Percentiles rank a stretch among this genome's conserved stretches.
Conservation (phyloP, 2,797 vertebrate species). For the Aratinga solstitialis region DNA sequence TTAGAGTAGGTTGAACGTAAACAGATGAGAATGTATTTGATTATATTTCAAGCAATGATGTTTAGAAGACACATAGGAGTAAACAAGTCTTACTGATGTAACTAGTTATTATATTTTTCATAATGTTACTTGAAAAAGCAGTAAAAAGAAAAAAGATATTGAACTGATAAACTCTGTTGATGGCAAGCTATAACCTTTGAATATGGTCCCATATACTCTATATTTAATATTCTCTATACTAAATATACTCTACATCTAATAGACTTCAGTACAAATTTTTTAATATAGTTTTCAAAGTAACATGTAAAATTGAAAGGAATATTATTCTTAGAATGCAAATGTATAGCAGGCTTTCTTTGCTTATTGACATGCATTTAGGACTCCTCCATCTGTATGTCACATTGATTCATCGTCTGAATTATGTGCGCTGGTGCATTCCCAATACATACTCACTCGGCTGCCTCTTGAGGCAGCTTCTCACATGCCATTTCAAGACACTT, state of each 20-base stretch:
- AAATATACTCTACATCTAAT: neutral
- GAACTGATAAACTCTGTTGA: neutral
- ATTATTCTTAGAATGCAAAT: neutral
- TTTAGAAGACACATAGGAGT: neutral
- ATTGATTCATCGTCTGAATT: neutral
- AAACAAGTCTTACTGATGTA: neutral
- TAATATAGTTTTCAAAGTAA: neutral
- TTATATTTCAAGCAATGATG: neutral
- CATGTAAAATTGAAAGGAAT: neutral
- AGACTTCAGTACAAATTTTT: neutral
- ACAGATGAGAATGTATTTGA: neutral
- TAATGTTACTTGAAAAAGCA: neutral
- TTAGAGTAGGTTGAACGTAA: neutral
- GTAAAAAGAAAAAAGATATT: neutral
- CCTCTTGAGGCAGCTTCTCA: neutral
- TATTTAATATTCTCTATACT: neutral
- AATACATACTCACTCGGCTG: neutral
- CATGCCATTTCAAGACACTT: fast-evolving
- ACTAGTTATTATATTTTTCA: neutral
- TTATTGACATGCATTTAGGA: neutral
- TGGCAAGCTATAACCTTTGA: neutral
- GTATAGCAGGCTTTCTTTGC: neutral
- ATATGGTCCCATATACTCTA: neutral
- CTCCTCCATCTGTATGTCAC: neutral
- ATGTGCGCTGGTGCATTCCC: neutral